Evolutionary conservation across 2,113 vertebrate genomes (phyloP), one percentile per base, ranked within the genome.

Genomic region (Thamnaconus septentrionalis): DNA sequence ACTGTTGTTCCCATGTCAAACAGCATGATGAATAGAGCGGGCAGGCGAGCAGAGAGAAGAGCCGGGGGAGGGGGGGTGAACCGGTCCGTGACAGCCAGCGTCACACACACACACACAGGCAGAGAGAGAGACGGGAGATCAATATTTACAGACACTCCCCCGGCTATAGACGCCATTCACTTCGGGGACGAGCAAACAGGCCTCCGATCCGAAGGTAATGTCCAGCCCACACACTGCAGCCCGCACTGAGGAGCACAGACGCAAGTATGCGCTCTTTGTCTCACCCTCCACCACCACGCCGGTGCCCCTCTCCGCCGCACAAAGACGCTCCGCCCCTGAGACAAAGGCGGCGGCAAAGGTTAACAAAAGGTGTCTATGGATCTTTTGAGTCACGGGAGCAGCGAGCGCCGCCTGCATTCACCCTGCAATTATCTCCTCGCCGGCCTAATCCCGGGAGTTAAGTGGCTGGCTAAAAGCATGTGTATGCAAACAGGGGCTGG

Each of bases 381-480:
- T 87, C 82, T 80, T 84, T 84, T 82, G 80, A 88, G 78, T 82
- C 67, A 68, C 81, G 75, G 78, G 18, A 78, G 69, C 69, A 60
- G 69, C 76, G 82, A 82, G 76, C 58, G 50, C 75, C 75, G 89
- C 83, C 87, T 86, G 82, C 84, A 75, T 85, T 87, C 76, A 74
- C 80, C 82, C 82, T 64, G 86, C 83, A 91, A 90, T 90, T 91
- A 90, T 90, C 88, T 90, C 76, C 81, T 84, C 85, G 85, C 80
- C 80, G 84, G 83, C 83, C 80, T 90, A 81, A 87, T 85, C 84
- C 84, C 53, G 78, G 75, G 75, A 88, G 89, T 78, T 91, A 91
- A 92, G 89, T 90, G 90, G 89, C 82, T 69, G 64, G 80, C 90
- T 93, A 90, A 92, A 92, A 93, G 90, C 90, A 85, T 90, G 87